Percentiles rank a stretch among this genome's conserved stretches.
phyloP scores from a whole-genome alignment of 1,140 invertebrate species.

The Chymomyza costata region DNA sequence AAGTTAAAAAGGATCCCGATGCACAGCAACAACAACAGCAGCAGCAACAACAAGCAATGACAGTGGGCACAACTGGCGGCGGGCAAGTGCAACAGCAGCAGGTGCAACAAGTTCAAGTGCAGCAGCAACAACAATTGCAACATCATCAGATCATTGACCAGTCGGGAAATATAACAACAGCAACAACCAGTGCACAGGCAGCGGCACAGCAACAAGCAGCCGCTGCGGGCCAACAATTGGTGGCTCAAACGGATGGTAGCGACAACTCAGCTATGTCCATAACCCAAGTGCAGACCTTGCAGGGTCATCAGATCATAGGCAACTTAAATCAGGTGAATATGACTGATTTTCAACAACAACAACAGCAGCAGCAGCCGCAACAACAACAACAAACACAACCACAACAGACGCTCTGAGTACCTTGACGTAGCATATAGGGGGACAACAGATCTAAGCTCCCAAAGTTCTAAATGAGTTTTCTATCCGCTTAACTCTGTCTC shows the following conservation, averaged over 20 bases:
- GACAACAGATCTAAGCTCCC: conserved; percentile 19
- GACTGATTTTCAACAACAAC: conserved; percentile 70
- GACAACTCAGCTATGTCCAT: conserved; percentile 68
- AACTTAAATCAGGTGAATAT: conserved; percentile 75
- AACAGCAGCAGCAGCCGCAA: conserved; percentile 41
- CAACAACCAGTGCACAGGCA: conserved; percentile 60
- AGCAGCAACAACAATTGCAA: conserved; percentile 56
- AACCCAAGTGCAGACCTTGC: conserved; percentile 73
- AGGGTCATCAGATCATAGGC: conserved; percentile 73
- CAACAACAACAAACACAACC: conserved; percentile 41
- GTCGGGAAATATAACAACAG: conserved; percentile 58
- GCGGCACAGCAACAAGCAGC: conserved; percentile 58
- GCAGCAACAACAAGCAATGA: conserved; percentile 53
- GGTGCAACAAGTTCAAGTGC: conserved; percentile 51
- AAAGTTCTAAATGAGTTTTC: conserved; percentile 2
- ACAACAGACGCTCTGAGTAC: conserved; percentile 51
- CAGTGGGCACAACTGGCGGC: conserved; percentile 40
- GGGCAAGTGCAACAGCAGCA: conserved; percentile 58
- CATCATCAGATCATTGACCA: conserved; percentile 68
- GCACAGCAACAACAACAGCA: conserved; percentile 61
- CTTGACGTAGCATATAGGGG: conserved; percentile 25
- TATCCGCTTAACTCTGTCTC: conserved; percentile 23
- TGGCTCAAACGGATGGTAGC: conserved; percentile 69
- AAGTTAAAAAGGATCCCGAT: conserved; percentile 74
- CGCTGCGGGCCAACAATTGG: conserved; percentile 55